Base-by-base conservation (phyloP, 2,888 invertebrate genomes). In the Vesta saturnalis region DNA sequence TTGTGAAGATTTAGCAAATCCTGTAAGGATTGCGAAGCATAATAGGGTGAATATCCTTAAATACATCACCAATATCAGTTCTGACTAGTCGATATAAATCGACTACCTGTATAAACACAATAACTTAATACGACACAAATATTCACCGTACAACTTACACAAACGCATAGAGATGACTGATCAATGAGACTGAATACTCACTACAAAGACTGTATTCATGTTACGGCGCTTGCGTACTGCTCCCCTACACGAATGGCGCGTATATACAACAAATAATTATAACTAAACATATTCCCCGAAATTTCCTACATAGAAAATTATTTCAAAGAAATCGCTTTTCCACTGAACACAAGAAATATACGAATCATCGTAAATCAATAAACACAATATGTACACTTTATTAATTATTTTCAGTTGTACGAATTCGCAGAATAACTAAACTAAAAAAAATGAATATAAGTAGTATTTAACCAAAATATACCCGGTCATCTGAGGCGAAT, bases 41-140 rank as follows among this genome's bases (percentile, higher is more conserved):
- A 91, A 86, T 88, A 90, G 87, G 86, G 89, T 86, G 84, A 88
- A 89, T 90, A 91, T 91, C 91, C 91, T 90, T 85, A 89, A 90
- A 89, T 91, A 88, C 91, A 91, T 91, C 88, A 89, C 89, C 81
- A 83, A 77, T 77, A 87, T 87, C 85, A 85, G 77, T 80, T 79
- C 78, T 74, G 77, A 71, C 78, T 77, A 79, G 78, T 80, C 81
- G 76, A 78, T 76, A 72, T 71, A 73, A 75, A 73, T 78, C 77
- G 77, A 79, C 79, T 79, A 78, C 77, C 75, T 77, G 73, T 78
- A 74, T 74, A 77, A 75, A 74, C 79, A 77, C 77, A 76, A 78
- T 78, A 81, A 79, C 71, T 77, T 78, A 79, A 81, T 80, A 79
- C 81, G 82, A 82, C 83, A 82, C 83, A 78, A 81, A 79, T 80